These are phyloP conservation scores for Microcebus ravelobensis DNA, from an alignment of 2,113 vertebrate genomes.

Conservation along the genomic window DNA sequence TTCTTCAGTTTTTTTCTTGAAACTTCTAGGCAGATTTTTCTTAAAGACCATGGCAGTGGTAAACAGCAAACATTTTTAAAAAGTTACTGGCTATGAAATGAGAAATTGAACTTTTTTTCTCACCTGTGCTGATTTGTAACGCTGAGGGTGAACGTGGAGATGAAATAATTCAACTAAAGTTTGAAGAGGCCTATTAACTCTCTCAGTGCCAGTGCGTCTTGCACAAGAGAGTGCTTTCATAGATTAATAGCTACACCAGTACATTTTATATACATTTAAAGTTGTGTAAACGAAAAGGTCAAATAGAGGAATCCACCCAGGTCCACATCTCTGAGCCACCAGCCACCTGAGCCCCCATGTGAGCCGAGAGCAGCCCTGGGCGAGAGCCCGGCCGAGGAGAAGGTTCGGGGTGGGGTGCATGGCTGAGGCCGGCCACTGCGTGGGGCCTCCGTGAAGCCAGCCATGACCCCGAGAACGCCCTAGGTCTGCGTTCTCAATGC, in stretches of 20 bases:
- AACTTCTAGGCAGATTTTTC: neutral
- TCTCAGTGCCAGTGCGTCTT: neutral
- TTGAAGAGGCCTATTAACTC: neutral
- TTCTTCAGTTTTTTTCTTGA: neutral
- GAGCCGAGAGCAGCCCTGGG: neutral
- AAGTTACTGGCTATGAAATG: neutral
- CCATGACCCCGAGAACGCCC: neutral
- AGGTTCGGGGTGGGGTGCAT: accelerated
- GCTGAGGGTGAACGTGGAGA: too few species aligned
- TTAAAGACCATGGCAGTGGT: neutral
- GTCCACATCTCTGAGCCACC: neutral
- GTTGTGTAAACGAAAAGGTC: neutral
- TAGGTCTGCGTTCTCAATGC: neutral
- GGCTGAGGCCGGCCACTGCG: neutral
- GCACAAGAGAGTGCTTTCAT: too few species aligned
- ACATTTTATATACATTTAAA: neutral
- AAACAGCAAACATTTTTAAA: neutral
- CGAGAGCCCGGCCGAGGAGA: neutral
- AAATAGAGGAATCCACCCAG: neutral
- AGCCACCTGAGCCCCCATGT: neutral
- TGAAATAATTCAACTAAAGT: neutral
- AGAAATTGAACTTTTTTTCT: neutral
- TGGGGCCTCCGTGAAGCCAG: accelerated
- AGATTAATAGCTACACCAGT: accelerated
- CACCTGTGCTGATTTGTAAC: neutral